Base-by-base conservation (phyloP, 1,140 invertebrate species). In the Adelges cooleyi region DNA sequence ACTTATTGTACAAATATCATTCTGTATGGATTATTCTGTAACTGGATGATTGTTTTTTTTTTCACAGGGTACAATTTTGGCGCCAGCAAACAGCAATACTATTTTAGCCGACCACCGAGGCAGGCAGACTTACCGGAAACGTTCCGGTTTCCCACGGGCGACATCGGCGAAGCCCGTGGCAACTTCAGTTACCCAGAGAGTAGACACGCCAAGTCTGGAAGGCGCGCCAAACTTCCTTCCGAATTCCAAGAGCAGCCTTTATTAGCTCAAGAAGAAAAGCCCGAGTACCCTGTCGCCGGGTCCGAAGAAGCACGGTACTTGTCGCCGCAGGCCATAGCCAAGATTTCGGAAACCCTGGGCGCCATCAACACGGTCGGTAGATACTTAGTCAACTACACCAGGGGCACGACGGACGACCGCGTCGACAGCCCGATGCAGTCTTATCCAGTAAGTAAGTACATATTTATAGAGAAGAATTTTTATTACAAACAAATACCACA, bases 301-400 rank as follows among this genome's bases (percentile, higher is more conserved):
- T 18, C 25, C 25, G 66, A 59, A n/a, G 71, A 70, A 38, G 65
- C 59, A 3, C 65, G 72, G 15, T 66, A 70, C 48, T 50, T 73
- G 3, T 71, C 71, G 10, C 68, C 67, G 1, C 71, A 73, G 46
- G 76, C 78, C 5, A 59, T 80, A 42, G 68, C 71, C 4, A 77
- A 78, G 10, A 78, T 80, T 51, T 77, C 78, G 3, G 80, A 82
- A 68, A 81, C 80, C 3, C 71, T 81, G 9, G 88, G 86, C 65
- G 86, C 86, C 20, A 79, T 89, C 4, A 90, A 90, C 68, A 89
- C 87, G 15, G 85, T 91, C 0, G 89, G 88, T 0, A 82, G 84
- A 71, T 89, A 89, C 71, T 79, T 91, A 52, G 86, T 92, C 0
- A 89, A 90, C 69, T 87, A 88, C 78, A 89, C 80, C 70, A 65